A percentile compares a stretch with the other conserved stretches of the same genome.
phyloP scores from a whole-genome alignment of 2,113 vertebrate genomes.

The Abramis brama region DNA sequence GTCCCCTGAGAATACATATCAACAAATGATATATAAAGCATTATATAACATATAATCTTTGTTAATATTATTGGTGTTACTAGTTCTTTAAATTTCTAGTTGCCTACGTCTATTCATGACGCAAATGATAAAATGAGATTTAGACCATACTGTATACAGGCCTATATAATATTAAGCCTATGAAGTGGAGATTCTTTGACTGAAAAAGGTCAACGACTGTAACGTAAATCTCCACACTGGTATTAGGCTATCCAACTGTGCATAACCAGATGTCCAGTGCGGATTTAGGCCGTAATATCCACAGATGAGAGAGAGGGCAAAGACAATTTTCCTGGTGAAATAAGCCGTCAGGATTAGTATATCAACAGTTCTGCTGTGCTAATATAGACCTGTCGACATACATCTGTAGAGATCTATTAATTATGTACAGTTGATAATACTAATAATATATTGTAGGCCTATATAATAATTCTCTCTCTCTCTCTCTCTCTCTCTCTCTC shows the following conservation, averaged over 20 bases:
- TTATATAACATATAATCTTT: conserved; percentile 12
- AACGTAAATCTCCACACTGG: not conserved
- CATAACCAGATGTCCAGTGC: not conserved
- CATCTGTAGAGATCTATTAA: not conserved
- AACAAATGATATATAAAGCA: not conserved
- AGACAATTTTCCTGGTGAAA: not conserved
- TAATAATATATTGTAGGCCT: no score
- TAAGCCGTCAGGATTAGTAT: not conserved
- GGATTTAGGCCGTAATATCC: conserved; percentile 6
- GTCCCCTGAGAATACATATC: not conserved
- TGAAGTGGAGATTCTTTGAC: not conserved
- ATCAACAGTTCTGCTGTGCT: not conserved
- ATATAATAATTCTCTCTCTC: no score
- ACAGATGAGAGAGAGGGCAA: not conserved
- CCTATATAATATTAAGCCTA: not conserved
- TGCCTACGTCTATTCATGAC: not conserved
- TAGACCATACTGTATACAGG: not conserved
- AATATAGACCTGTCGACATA: not conserved
- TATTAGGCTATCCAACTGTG: not conserved
- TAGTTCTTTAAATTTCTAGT: not conserved
- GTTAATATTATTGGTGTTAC: conserved; percentile 10
- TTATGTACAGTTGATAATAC: no score
- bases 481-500: no score
- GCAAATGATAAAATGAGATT: not conserved
- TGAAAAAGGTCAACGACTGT: conserved; percentile 1